These are phyloP conservation scores for Euzophera pinguis DNA, from an alignment of 2,888 invertebrate species.

Conservation along the genomic window DNA sequence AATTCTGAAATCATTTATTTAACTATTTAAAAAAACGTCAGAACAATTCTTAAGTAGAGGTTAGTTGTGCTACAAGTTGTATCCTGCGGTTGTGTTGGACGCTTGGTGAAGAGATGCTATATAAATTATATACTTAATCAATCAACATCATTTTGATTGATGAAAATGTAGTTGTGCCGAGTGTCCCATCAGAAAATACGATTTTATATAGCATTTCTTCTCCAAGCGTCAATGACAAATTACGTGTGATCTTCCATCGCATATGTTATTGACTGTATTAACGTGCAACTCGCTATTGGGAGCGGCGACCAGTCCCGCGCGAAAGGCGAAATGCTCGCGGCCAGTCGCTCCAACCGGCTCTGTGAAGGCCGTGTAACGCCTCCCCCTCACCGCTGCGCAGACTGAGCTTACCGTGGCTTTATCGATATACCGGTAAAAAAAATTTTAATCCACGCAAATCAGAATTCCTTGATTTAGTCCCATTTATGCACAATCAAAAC, in stretches of 20 bases:
- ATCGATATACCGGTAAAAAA: constrained; percentile 46
- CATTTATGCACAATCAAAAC: constrained; percentile 15
- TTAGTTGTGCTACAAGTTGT: too few species aligned
- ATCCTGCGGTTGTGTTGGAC: too few species aligned
- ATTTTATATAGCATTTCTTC: too few species aligned
- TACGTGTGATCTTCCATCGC: constrained; percentile 22
- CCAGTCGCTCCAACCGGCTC: constrained; percentile 73
- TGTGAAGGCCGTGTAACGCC: constrained; percentile 70
- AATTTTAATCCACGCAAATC: neutral
- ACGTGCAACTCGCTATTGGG: constrained; percentile 43
- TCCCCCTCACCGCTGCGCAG: constrained; percentile 51
- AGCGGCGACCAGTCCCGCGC: constrained; percentile 63
- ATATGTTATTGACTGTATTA: constrained; percentile 30
- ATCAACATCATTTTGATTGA: too few species aligned
- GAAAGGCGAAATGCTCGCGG: constrained; percentile 75
- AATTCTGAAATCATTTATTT: too few species aligned
- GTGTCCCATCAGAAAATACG: too few species aligned
- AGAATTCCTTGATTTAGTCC: neutral
- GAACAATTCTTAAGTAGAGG: too few species aligned
- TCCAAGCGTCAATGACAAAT: neutral
- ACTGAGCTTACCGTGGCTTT: constrained; percentile 48
- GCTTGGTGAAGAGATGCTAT: too few species aligned
- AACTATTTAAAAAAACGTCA: too few species aligned
- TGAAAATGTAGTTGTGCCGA: too few species aligned
- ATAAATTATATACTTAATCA: too few species aligned